phyloP scores from a whole-genome alignment of 2,888 invertebrate species.

The Macrophya annulata region DNA sequence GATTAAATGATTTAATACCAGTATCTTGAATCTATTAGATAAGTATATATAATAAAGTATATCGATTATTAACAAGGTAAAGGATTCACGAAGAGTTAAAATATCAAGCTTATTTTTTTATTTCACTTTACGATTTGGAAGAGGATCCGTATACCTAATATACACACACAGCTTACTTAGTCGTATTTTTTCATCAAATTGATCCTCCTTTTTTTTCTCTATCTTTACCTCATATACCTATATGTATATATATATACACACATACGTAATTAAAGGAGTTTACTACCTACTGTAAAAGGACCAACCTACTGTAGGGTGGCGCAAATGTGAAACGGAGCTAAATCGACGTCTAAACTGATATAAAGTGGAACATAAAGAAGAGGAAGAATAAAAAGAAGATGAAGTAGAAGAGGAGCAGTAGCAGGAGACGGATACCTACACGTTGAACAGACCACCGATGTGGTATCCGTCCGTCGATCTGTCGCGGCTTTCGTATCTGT shows the following conservation, averaged over 20 bases:
- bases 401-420: constrained; percentile 16
- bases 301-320: not conserved
- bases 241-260: not conserved
- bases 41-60: not conserved
- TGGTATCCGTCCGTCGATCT: constrained; percentile 34
- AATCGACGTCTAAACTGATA: constrained; percentile 21
- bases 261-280: constrained; percentile 5
- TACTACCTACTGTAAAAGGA: no score
- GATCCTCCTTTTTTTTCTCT: not conserved
- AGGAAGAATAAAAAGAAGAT: constrained; percentile 46
- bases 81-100: not conserved
- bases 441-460: constrained; percentile 21
- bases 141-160: not conserved
- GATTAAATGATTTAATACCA: not conserved
- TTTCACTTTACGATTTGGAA: not conserved
- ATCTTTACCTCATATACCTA: not conserved
- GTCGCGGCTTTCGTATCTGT: constrained; percentile 34
- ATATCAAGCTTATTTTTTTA: not conserved
- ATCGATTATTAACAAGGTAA: not conserved
- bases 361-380: constrained; percentile 18
- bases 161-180: not conserved
- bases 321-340: not conserved
- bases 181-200: not conserved
- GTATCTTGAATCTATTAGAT: constrained; percentile 15
- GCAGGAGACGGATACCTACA: constrained; percentile 13